Base-by-base conservation (phyloP, 2,797 vertebrate species). In the Borostomias antarcticus region DNA sequence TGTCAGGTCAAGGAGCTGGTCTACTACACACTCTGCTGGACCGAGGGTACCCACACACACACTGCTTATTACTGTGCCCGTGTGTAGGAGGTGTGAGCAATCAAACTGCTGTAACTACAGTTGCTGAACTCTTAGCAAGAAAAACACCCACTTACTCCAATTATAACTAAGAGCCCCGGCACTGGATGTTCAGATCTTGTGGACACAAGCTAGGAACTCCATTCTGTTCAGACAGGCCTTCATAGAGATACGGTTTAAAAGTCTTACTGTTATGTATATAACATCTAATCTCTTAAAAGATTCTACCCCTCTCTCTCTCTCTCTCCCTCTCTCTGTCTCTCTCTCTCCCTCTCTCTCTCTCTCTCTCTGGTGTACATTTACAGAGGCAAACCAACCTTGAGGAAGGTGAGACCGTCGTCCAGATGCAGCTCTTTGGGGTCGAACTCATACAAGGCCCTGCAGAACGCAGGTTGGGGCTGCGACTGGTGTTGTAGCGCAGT, bases 371-470 rank as follows among this genome's bases (percentile, higher is more conserved):
- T 11, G 10, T n/a, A n/a, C n/a, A n/a, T n/a, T n/a, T n/a, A n/a
- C n/a, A n/a, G n/a, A n/a, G n/a, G n/a, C 29, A 19, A 64, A 72
- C 61, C 75, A 81, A 94, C 97, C 95, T 98, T 98, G 37, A 88
- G 79, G 72, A 96, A 93, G 35, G 88, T 86, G 74, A 95, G 90
- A 82, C 89, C 93, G 58, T 94, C 91, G 0, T 84, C 88, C 77
- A 87, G 87, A 58, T 91, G 88, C 70, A 91, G 91, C 68, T 92
- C 82, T 54, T 90, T 90, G 10, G 91, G 86, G 56, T 93, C 91
- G 0, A 95, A 94, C 90, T 96, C 88, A 58, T 83, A 93, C 61
- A 96, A 91, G 0, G 93, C 94, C 73, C 91, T 93, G 86, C 95
- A 93, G 9, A 96, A 92, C 0, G 95, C 89, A 0, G 90, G 87